A percentile compares a stretch with the other conserved stretches of the same genome.
Evolutionary conservation across 2,888 invertebrate species (phyloP).

Genomic region (Spilosoma lubricipeda): DNA sequence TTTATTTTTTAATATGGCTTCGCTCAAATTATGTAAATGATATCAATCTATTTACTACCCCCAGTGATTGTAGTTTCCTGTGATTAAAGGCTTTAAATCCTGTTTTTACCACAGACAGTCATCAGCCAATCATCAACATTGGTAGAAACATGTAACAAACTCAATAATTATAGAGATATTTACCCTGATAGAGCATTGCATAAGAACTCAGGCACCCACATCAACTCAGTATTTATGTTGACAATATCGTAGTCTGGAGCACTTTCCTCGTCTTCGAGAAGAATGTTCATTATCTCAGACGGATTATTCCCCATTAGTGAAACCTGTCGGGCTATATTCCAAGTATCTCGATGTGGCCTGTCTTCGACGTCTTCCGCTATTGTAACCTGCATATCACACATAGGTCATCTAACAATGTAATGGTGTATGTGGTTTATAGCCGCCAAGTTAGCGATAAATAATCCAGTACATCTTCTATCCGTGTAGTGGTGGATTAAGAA

Average conservation of each 20-base stretch:
- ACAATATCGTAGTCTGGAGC: constrained; percentile 83
- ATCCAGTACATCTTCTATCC: too few species aligned
- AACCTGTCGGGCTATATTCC: not conserved
- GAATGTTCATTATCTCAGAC: constrained; percentile 58
- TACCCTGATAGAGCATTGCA: constrained; percentile 17
- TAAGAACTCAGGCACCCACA: constrained; percentile 68
- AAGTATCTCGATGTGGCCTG: not conserved
- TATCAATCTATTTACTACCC: too few species aligned
- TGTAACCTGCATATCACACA: not conserved
- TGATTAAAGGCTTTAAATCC: not conserved
- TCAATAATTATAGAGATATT: not conserved
- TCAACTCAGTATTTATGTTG: constrained; percentile 70
- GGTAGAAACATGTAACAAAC: too few species aligned
- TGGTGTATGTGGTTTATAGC: too few species aligned
- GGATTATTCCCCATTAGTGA: constrained; percentile 17
- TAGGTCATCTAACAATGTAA: not conserved
- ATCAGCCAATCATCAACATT: not conserved
- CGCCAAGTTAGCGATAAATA: too few species aligned
- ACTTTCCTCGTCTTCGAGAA: constrained; percentile 80
- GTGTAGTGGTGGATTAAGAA: too few species aligned
- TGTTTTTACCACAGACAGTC: not conserved
- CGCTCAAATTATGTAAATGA: too few species aligned
- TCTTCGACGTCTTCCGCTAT: not conserved
- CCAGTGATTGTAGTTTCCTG: not conserved
- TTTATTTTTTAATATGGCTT: too few species aligned